Base-by-base conservation (phyloP, 1,140 invertebrate genomes). In the Microplitis demolitor region DNA sequence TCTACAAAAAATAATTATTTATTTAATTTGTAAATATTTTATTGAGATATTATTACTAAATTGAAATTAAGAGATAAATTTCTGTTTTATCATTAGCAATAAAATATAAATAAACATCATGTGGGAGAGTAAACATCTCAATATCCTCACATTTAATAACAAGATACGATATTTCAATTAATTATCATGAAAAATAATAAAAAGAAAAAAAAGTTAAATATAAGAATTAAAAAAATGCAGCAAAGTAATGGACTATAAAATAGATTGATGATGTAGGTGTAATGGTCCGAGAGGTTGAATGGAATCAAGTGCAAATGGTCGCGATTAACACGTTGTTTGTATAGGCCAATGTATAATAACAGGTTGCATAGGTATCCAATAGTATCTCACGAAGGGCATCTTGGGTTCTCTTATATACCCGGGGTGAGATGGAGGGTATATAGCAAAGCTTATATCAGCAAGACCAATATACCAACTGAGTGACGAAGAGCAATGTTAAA, bases 291-390 rank as follows among this genome's bases (percentile, higher is more conserved):
- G 39, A 45, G 39, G 33, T 66, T 76, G 77, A 77, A 76, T 78
- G 81, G 69, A 71, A 71, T 72, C 56, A 51, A 72, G 71, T 72
- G 71, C 66, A 75, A 75, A 72, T 79, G 82, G 82, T 78, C 76
- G 79, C 84, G 84, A 87, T 87, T 87, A 87, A 87, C 84, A 87
- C 84, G 84, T 87, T 87, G 84, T 87, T 87, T 87, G 84, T 85
- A 85, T 86, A 86, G 84, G 83, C 81, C 80, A 85, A 85, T 85
- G 83, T 86, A 84, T 85, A 86, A 87, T 87, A 87, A 86, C 85
- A 86, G 85, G 85, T 86, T 85, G 80, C 81, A 82, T 84, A 85
- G 84, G 82, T 84, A 83, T 79, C 81, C 80, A 82, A 82, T 81
- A 84, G 80, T 87, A 85, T 86, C 85, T 84, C 79, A 78, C 81